phyloP scores from a whole-genome alignment of 1,140 invertebrate genomes.

The Pectinophora gossypiella region DNA sequence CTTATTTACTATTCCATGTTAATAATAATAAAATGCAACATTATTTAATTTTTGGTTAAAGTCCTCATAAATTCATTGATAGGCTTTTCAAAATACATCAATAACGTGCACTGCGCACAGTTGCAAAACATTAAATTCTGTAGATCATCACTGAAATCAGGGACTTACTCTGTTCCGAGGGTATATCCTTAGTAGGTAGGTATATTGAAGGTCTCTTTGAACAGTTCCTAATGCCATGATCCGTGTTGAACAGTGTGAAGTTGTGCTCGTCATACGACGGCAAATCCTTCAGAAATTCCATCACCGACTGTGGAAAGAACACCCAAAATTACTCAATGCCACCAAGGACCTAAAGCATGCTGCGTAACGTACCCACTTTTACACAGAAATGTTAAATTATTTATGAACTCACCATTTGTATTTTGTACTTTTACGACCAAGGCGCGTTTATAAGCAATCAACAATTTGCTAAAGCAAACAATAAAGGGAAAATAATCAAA shows the following conservation, averaged over 20 bases:
- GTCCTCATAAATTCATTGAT: no score
- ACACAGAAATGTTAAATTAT: neutral
- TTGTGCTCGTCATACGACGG: constrained; percentile 94
- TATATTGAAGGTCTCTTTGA: constrained; percentile 93
- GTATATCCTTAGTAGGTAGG: constrained; percentile 91
- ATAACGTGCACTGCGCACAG: no score
- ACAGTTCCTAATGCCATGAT: constrained; percentile 88
- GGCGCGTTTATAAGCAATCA: constrained; percentile 16
- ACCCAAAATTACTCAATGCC: constrained; percentile 14
- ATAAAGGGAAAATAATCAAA: constrained; percentile 44
- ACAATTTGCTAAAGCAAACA: constrained; percentile 25
- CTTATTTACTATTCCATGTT: no score
- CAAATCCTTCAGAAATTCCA: constrained; percentile 92
- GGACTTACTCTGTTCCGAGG: constrained; percentile 91
- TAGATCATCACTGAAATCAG: neutral
- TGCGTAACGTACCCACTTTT: constrained; percentile 11
- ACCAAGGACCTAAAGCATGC: constrained; percentile 27
- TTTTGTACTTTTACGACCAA: constrained; percentile 25
- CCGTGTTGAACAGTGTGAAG: constrained; percentile 92
- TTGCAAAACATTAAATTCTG: neutral
- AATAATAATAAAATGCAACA: no score
- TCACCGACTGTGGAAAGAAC: constrained; percentile 80
- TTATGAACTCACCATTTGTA: constrained; percentile 43
- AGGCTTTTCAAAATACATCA: no score
- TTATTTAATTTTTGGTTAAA: no score